Conservation (phyloP, 2,888 invertebrate species). For the Sinhomidia bicolor region DNA sequence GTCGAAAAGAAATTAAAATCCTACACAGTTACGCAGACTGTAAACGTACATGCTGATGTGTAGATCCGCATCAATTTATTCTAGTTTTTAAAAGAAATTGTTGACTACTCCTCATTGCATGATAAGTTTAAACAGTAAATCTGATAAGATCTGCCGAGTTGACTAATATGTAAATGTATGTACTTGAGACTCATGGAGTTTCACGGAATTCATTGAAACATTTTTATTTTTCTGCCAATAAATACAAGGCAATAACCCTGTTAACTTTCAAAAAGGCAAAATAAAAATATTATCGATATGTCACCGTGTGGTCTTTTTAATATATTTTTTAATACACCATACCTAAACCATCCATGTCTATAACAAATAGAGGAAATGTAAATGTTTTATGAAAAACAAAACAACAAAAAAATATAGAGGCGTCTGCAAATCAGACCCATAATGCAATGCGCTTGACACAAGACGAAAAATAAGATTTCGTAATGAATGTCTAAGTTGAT, state of each 20-base stretch:
- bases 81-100: not conserved
- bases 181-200: conserved; percentile 35
- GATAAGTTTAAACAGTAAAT: not conserved
- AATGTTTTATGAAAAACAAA: no score
- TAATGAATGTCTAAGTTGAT: no score
- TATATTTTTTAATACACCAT: no score
- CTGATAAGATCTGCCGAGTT: conserved; percentile 2
- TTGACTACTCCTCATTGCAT: not conserved
- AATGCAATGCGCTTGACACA: no score
- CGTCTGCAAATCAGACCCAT: no score
- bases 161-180: conserved; percentile 13
- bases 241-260: not conserved
- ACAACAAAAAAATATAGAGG: no score
- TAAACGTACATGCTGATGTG: not conserved
- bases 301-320: no score
- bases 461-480: no score
- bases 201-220: not conserved
- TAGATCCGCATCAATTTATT: not conserved
- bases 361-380: no score
- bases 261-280: not conserved
- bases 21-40: not conserved
- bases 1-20: not conserved
- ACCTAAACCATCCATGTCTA: no score
- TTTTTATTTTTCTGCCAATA: not conserved
- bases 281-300: no score